Base-by-base conservation (phyloP, 2,797 vertebrate genomes). In the Malurus splendens region DNA sequence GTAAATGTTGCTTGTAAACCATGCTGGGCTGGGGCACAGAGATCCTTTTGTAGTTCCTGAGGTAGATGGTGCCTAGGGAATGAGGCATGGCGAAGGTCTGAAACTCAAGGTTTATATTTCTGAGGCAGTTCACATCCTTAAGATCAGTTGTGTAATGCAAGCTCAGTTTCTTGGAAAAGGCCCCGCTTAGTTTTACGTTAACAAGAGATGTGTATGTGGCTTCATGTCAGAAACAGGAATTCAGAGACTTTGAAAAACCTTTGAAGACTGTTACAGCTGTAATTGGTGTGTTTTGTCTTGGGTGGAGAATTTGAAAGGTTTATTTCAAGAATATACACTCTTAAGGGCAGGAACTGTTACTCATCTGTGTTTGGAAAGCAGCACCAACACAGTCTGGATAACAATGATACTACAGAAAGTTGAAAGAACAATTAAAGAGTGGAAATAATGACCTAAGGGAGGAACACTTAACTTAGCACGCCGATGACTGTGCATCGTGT, bases 281-380 rank as follows among this genome's bases (percentile, higher is more conserved):
- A 94, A 86, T 87, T 94, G 90, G 76, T 92, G 70, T 90, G 73
- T 87, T 91, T 93, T 93, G 65, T 93, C 75, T 61, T 93, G 92
- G 87, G 90, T 94, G 90, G 92, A 83, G 89, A 90, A 78, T 92
- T 74, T 74, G 70, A 87, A 93, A 85, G 59, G 66, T 89, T 93
- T 95, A 87, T 94, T 93, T 95, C 17, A 0, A 93, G 89, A 89
- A 65, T 85, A 74, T 76, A 77, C 76, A 65, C 82, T 91, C 85
- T 93, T 89, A 95, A 87, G 90, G 66, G 82, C 93, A 94, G 93
- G 94, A 95, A 94, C 89, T 93, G 92, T 95, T 95, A 95, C 92
- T 95, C 94, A 95, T 94, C 84, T 87, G 65, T 89, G 82, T 90
- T 94, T 93, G 94, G 90, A 93, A 93, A 90, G 85, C 59, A 92